These are phyloP conservation scores for Drosophila macrospina DNA, from an alignment of 2,888 invertebrate species.

Conservation along the genomic window DNA sequence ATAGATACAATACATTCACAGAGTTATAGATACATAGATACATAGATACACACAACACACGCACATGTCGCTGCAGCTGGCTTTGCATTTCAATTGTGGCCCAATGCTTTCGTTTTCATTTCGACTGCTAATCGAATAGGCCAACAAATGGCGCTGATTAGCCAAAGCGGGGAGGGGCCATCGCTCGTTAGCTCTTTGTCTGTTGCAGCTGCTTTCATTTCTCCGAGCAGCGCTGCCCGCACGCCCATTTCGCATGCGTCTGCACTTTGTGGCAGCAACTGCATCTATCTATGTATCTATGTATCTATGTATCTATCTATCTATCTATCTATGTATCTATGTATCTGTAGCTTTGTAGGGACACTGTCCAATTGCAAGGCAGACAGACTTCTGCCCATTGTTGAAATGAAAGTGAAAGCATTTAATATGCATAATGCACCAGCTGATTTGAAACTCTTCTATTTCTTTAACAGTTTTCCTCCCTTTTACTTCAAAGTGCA, in stretches of 20 bases:
- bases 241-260: slow-evolving; percentile 53
- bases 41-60: not conserved
- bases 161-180: slow-evolving; percentile 8
- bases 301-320: not conserved
- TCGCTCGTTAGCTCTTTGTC: slow-evolving; percentile 44
- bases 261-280: not conserved
- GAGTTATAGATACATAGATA: slow-evolving; percentile 13
- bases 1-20: slow-evolving; percentile 12
- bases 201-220: slow-evolving; percentile 57
- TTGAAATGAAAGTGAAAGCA: slow-evolving; percentile 79
- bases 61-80: slow-evolving; percentile 42
- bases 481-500: slow-evolving; percentile 6
- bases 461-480: slow-evolving; percentile 13
- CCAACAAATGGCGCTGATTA: slow-evolving; percentile 64
- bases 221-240: slow-evolving; percentile 44
- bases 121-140: slow-evolving; percentile 52
- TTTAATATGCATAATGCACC: slow-evolving; percentile 79
- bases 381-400: slow-evolving; percentile 8
- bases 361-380: slow-evolving; percentile 13
- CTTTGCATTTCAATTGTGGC: slow-evolving; percentile 77
- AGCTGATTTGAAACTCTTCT: slow-evolving; percentile 23
- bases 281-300: slow-evolving; percentile 15
- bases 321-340: not conserved
- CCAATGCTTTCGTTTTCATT: slow-evolving; percentile 63
- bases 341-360: slow-evolving; percentile 9